A percentile compares a stretch with the other conserved stretches of the same genome.
Evolutionary conservation across 2,797 vertebrate genomes (phyloP).

Genomic region (Lacerta agilis): DNA sequence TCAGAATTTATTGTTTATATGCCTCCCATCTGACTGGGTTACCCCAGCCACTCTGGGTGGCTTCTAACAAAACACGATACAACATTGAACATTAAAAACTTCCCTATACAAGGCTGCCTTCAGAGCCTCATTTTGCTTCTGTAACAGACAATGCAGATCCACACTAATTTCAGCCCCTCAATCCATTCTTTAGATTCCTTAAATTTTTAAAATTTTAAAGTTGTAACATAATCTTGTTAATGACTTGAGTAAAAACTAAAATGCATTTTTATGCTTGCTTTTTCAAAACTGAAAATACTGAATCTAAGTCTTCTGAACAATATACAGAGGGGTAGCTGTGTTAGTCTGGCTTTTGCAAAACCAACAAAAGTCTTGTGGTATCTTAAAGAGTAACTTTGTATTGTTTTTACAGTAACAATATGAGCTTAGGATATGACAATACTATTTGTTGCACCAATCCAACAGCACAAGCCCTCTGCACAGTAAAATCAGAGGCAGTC

Average conservation of each 20-base stretch:
- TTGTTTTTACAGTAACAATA: neutral
- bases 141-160: neutral
- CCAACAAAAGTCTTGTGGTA: too few species aligned
- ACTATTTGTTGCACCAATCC: neutral
- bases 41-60: too few species aligned
- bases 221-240: neutral
- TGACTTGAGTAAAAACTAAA: neutral
- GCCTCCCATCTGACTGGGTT: too few species aligned
- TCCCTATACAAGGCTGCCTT: neutral
- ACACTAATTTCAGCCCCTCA: neutral
- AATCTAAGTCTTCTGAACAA: neutral
- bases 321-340: neutral
- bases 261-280: neutral
- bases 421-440: neutral
- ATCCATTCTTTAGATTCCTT: too few species aligned
- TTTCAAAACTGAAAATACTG: neutral
- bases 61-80: too few species aligned
- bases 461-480: neutral
- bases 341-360: too few species aligned
- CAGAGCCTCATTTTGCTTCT: neutral
- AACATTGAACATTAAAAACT: too few species aligned
- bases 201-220: neutral
- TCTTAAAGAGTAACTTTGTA: too few species aligned
- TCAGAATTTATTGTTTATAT: too few species aligned
- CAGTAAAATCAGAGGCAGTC: neutral